These are phyloP conservation scores for Miichthys miiuy DNA, from an alignment of 2,797 vertebrate genomes.

Conservation along the genomic window DNA sequence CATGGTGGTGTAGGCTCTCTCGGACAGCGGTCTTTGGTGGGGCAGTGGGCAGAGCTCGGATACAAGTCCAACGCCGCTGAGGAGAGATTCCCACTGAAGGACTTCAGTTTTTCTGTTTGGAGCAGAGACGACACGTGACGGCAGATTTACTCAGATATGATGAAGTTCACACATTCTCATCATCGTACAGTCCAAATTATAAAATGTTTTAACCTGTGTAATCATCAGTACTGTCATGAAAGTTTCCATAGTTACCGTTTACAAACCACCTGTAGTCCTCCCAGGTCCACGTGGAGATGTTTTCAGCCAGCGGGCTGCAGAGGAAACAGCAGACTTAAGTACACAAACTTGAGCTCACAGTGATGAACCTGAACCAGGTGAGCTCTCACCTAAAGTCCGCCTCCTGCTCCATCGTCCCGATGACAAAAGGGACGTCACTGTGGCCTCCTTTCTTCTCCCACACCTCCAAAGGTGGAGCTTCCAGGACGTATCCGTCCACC, in stretches of 20 bases:
- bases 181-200: too few species aligned
- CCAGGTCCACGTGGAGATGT: slow-evolving; percentile 85
- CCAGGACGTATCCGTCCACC: slow-evolving; percentile 85
- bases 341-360: not conserved
- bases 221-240: too few species aligned
- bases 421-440: slow-evolving; percentile 83
- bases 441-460: slow-evolving; percentile 75
- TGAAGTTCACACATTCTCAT: too few species aligned
- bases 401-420: slow-evolving; percentile 86
- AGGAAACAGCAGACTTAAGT: slow-evolving; percentile 17
- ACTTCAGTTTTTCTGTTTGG: slow-evolving; percentile 78
- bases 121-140: not conserved
- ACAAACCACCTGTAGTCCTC: slow-evolving; percentile 84
- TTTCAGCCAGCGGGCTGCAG: slow-evolving; percentile 76
- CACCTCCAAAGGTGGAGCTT: slow-evolving; percentile 74
- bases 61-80: slow-evolving; percentile 75
- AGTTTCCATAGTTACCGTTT: slow-evolving; percentile 69
- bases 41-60: slow-evolving; percentile 69
- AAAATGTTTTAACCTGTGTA: too few species aligned
- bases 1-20: slow-evolving; percentile 86
- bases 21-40: slow-evolving; percentile 78
- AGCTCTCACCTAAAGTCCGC: slow-evolving; percentile 78
- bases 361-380: not conserved
- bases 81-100: slow-evolving; percentile 75
- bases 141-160: too few species aligned